A percentile compares a stretch with the other conserved stretches of the same genome.
Evolutionary conservation across 1,140 invertebrate species (phyloP).

Genomic region (Apis laboriosa): DNA sequence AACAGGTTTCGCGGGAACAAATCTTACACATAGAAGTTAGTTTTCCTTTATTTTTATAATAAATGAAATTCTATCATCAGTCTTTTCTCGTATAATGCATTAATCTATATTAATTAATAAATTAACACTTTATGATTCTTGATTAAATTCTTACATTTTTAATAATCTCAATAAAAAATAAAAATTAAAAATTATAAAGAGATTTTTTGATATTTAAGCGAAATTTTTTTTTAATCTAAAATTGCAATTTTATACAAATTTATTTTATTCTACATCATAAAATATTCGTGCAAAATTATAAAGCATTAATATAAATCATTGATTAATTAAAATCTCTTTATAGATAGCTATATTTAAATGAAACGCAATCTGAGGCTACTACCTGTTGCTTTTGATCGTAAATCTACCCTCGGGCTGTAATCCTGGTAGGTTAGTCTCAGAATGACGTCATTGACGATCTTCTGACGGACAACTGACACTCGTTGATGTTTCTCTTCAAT

Average conservation of each 20-base stretch:
- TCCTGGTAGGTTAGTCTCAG: slow-evolving; percentile 80
- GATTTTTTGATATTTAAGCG: not conserved
- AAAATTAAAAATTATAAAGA: not conserved
- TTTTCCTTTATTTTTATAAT: not conserved
- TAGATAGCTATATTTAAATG: not conserved
- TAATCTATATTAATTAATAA: too few relatives aligned
- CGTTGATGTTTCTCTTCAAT: slow-evolving; percentile 37
- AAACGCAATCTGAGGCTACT: slow-evolving; percentile 13
- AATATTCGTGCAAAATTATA: not conserved
- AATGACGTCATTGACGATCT: slow-evolving; percentile 80
- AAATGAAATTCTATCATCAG: not conserved
- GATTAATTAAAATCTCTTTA: too few relatives aligned
- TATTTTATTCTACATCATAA: not conserved
- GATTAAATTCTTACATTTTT: not conserved
- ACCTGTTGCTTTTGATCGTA: slow-evolving; percentile 79
- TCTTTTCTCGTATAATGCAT: too few relatives aligned
- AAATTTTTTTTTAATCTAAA: not conserved
- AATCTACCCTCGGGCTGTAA: slow-evolving; percentile 80
- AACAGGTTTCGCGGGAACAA: slow-evolving; percentile 74
- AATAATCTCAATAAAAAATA: not conserved
- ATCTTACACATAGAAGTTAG: not conserved
- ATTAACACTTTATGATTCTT: not conserved
- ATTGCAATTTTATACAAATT: not conserved
- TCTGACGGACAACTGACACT: slow-evolving; percentile 77
- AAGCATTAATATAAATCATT: not conserved